A percentile compares a stretch with the other conserved stretches of the same genome.
These are phyloP conservation scores for Melipona beecheii DNA, from an alignment of 2,888 invertebrate species.

Conservation along the genomic window DNA sequence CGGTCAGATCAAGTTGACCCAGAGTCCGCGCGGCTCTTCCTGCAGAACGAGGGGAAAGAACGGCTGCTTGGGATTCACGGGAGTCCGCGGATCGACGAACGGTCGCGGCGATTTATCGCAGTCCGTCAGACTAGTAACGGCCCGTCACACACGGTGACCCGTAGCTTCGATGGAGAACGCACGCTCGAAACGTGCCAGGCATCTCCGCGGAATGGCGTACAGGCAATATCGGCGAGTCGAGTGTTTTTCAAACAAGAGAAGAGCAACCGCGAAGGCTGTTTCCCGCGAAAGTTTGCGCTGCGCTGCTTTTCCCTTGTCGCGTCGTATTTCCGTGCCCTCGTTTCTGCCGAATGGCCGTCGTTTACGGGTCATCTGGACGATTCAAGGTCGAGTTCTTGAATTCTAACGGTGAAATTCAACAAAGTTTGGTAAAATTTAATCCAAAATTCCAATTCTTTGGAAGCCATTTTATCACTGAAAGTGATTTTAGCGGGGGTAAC, in stretches of 20 bases:
- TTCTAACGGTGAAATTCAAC: neutral
- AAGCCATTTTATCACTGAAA: too few relatives aligned
- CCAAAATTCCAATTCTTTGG: too few relatives aligned
- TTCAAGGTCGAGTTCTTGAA: neutral
- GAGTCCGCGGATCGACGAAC: neutral
- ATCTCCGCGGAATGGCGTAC: conserved; percentile 37
- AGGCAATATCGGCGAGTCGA: conserved; percentile 32
- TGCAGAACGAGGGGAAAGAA: too few relatives aligned
- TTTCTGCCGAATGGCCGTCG: neutral
- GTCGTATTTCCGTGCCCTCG: neutral
- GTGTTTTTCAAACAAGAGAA: conserved; percentile 35
- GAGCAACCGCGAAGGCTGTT: neutral
- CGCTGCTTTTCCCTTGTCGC: neutral
- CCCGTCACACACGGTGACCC: conserved; percentile 52
- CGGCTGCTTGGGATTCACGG: conserved; percentile 21
- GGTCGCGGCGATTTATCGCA: conserved; percentile 18
- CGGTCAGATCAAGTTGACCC: neutral
- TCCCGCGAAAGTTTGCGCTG: neutral
- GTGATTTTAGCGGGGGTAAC: too few relatives aligned
- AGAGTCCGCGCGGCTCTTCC: neutral
- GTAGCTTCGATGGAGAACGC: conserved; percentile 1
- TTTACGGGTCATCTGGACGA: neutral
- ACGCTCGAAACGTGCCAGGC: conserved; percentile 49
- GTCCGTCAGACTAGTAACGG: conserved; percentile 36
- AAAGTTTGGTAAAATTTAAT: too few relatives aligned